These are phyloP conservation scores for Sphaerophoria rueppellii DNA, from an alignment of 2,888 invertebrate species.

Conservation along the genomic window DNA sequence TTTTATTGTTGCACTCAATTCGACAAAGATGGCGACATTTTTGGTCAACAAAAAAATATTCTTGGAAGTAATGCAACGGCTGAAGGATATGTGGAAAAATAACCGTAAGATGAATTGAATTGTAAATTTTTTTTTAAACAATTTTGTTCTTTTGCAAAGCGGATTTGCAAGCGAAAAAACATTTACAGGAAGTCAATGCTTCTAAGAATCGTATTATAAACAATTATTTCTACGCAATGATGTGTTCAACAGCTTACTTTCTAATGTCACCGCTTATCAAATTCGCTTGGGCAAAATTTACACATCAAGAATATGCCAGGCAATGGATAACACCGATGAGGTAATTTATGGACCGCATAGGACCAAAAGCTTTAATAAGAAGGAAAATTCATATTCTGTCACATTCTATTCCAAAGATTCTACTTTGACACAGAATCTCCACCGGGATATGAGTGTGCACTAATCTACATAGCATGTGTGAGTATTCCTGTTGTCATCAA, in stretches of 20 bases:
- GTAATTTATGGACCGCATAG: conserved; percentile 21
- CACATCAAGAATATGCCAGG: background rate
- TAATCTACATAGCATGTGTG: background rate
- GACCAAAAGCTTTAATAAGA: background rate
- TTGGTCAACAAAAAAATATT: conserved; percentile 76
- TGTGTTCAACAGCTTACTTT: conserved; percentile 70
- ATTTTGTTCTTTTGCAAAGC: background rate
- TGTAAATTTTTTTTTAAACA: background rate
- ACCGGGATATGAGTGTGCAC: conserved; percentile 6
- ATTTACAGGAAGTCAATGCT: conserved; percentile 75
- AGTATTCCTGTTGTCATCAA: conserved; percentile 32
- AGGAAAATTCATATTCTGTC: background rate
- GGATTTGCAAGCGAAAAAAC: conserved; percentile 40
- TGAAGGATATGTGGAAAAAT: conserved; percentile 76
- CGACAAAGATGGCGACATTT: conserved; percentile 75
- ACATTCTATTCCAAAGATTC: background rate
- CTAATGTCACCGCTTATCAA: conserved; percentile 1
- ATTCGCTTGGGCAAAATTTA: background rate
- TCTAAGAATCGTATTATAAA: conserved; percentile 74
- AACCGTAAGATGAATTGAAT: conserved; percentile 73
- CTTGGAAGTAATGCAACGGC: conserved; percentile 76
- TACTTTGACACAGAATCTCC: background rate
- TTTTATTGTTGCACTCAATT: conserved; percentile 12
- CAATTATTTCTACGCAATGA: conserved; percentile 75
- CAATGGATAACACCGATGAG: conserved; percentile 18